A percentile compares a stretch with the other conserved stretches of the same genome.
These are phyloP conservation scores for Neomorphus geoffroyi DNA, from an alignment of 2,797 vertebrate species.

Conservation along the genomic window DNA sequence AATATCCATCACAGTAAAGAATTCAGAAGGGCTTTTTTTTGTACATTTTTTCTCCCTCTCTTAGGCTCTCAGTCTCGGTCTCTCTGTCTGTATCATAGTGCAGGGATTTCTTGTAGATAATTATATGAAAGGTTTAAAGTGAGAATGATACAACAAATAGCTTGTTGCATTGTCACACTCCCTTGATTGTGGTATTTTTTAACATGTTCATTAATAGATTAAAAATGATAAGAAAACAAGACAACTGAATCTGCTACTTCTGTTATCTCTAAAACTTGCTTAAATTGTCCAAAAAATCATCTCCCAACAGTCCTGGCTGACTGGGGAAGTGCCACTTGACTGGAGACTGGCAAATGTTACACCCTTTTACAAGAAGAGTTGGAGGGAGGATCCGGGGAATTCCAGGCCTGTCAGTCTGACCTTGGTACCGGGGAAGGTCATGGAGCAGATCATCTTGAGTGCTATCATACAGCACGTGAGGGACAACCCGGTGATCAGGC, in stretches of 20 bases:
- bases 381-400: too few relatives aligned
- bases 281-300: background rate
- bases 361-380: too few relatives aligned
- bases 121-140: background rate
- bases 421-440: too few relatives aligned
- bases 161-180: background rate
- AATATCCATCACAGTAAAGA: background rate
- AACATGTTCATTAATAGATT: background rate
- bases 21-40: fast-evolving
- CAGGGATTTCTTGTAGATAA: background rate
- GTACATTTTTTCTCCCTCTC: background rate
- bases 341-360: too few relatives aligned
- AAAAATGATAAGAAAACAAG: background rate
- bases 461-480: too few relatives aligned
- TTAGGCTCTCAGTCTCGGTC: background rate
- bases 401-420: too few relatives aligned
- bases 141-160: fast-evolving
- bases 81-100: background rate
- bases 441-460: too few relatives aligned
- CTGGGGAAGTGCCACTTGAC: too few relatives aligned
- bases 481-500: too few relatives aligned
- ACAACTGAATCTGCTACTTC: background rate
- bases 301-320: too few relatives aligned
- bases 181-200: background rate
- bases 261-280: background rate